These are phyloP conservation scores for Chloroclystis v-ata DNA, from an alignment of 2,888 invertebrate species.

Conservation along the genomic window DNA sequence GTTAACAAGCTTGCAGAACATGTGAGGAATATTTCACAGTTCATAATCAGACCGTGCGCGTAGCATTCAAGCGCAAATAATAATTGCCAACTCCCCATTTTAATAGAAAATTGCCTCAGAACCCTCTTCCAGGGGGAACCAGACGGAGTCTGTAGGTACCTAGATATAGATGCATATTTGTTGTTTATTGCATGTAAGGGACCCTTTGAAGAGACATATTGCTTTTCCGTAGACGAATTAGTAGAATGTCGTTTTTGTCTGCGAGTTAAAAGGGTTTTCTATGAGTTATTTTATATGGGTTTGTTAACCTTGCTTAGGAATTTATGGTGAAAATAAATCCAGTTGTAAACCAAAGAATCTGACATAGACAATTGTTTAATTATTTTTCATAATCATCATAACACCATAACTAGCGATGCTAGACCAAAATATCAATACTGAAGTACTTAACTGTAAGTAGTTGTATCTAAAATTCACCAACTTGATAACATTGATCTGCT, in stretches of 20 bases:
- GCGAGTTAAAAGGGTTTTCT: neutral
- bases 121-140: constrained; percentile 30
- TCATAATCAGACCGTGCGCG: neutral
- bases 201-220: neutral
- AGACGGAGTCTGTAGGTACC: constrained; percentile 26
- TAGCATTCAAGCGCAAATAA: neutral
- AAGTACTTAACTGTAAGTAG: no score
- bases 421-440: no score
- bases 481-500: no score
- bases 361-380: neutral
- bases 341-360: no score
- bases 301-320: no score
- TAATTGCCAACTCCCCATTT: constrained; percentile 22
- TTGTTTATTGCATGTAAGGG: constrained; percentile 20
- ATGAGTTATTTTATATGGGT: no score
- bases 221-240: neutral
- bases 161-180: constrained; percentile 14
- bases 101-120: constrained; percentile 30
- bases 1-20: constrained; percentile 2
- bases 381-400: no score
- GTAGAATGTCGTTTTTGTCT: neutral
- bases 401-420: no score
- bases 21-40: constrained; percentile 5
- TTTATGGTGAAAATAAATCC: neutral
- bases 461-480: no score